Evolutionary conservation across 2,797 vertebrate genomes (phyloP).

Genomic region (Sebastes matsubarae): DNA sequence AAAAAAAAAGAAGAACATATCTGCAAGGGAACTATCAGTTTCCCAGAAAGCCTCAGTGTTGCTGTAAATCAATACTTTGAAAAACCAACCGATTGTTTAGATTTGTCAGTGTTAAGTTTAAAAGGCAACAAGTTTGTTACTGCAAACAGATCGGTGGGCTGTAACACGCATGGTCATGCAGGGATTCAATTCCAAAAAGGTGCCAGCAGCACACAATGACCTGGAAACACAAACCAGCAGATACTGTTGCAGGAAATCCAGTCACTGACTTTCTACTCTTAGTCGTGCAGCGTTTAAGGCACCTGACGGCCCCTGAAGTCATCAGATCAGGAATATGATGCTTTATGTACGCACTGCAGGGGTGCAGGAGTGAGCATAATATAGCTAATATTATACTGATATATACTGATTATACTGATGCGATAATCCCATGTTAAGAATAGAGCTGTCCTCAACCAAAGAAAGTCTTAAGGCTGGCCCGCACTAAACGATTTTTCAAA

Average conservation of each 20-base stretch:
- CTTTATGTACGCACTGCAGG: background rate
- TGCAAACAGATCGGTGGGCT: background rate
- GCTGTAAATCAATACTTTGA: slow-evolving; percentile 18
- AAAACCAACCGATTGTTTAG: background rate
- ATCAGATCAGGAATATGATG: background rate
- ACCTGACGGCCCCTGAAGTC: background rate
- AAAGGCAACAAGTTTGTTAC: slow-evolving; percentile 16
- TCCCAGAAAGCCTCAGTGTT: background rate
- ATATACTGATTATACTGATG: background rate
- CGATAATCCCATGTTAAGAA: background rate
- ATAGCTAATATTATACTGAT: background rate
- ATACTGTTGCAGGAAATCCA: background rate
- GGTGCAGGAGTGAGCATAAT: background rate
- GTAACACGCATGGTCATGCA: background rate
- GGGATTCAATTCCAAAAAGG: background rate
- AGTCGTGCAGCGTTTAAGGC: background rate
- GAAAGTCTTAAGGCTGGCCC: no score
- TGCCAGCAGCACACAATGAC: slow-evolving; percentile 24
- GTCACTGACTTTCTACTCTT: slow-evolving; percentile 18
- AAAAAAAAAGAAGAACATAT: background rate
- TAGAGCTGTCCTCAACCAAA: background rate
- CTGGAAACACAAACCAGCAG: slow-evolving; percentile 26
- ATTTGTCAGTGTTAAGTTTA: slow-evolving; percentile 6
- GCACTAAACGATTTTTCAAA: no score
- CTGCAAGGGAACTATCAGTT: slow-evolving; percentile 20